Conservation (phyloP, 2,797 vertebrate genomes). For the Enteromius thamalakanensis region DNA sequence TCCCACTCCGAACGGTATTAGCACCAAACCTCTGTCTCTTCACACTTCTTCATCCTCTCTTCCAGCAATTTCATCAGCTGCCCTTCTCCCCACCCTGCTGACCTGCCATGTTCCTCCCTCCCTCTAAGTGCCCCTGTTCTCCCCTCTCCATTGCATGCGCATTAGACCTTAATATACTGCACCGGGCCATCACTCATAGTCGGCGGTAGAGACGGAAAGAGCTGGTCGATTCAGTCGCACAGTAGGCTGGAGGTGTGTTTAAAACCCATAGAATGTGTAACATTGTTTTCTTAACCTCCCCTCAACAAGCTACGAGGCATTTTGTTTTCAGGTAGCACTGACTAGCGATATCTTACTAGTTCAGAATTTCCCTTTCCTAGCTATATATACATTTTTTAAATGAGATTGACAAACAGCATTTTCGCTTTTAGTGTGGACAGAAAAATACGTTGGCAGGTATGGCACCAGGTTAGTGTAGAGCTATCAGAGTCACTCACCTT, state of each 20-base stretch:
- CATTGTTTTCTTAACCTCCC: neutral
- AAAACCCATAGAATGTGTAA: neutral
- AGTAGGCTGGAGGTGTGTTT: slow-evolving; percentile 21
- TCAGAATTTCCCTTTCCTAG: neutral
- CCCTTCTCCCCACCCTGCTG: slow-evolving; percentile 66
- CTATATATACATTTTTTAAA: too few relatives aligned
- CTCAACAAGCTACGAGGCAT: neutral
- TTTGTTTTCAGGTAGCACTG: neutral
- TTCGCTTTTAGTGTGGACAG: neutral
- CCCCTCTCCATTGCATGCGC: slow-evolving; percentile 52
- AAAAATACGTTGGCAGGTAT: neutral
- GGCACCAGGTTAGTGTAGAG: neutral
- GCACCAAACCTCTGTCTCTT: slow-evolving; percentile 85
- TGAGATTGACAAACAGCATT: neutral
- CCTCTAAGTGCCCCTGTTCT: slow-evolving; percentile 55
- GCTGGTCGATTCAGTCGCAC: slow-evolving; percentile 31
- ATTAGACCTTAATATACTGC: slow-evolving; percentile 48
- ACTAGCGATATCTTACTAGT: neutral
- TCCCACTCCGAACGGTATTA: slow-evolving; percentile 83
- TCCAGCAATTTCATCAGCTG: slow-evolving; percentile 73
- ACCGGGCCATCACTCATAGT: slow-evolving; percentile 20
- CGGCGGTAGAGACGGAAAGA: neutral
- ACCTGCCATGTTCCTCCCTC: slow-evolving; percentile 71
- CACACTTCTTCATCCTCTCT: slow-evolving; percentile 82
- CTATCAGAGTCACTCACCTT: slow-evolving; percentile 84